Conservation (phyloP, 2,113 vertebrate species). For the Pseudolaguvia tuberculata region DNA sequence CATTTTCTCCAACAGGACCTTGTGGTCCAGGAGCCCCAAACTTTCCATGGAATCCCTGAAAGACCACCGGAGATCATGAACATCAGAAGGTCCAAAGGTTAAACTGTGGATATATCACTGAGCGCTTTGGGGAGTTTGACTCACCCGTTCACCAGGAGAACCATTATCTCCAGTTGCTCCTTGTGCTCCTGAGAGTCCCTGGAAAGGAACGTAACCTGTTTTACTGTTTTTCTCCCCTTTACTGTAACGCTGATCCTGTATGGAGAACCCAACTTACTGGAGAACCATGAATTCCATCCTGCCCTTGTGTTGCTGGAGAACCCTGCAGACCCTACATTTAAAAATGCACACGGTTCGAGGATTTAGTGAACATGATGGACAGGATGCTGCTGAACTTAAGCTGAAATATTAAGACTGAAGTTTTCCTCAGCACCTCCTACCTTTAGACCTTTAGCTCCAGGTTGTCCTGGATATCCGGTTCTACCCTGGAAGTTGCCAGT, state of each 20-base stretch:
- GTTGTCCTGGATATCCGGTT: slow-evolving; percentile 52
- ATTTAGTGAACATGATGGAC: background rate
- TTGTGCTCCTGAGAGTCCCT: slow-evolving; percentile 60
- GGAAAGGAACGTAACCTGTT: slow-evolving; percentile 13
- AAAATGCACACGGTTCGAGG: background rate
- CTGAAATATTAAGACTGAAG: background rate
- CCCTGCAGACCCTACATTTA: slow-evolving; percentile 61
- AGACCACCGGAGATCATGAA: slow-evolving; percentile 3
- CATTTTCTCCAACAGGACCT: slow-evolving; percentile 65
- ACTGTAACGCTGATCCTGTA: background rate
- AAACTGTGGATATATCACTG: background rate
- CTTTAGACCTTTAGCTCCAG: slow-evolving; percentile 66
- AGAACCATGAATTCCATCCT: slow-evolving; percentile 60
- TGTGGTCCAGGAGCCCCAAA: slow-evolving; percentile 60
- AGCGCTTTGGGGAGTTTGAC: background rate
- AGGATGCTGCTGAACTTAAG: background rate
- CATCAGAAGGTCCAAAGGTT: too few relatives aligned
- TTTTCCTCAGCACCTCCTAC: slow-evolving; percentile 43
- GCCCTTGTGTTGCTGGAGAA: slow-evolving; percentile 57
- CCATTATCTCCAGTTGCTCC: slow-evolving; percentile 58
- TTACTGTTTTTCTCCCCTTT: background rate
- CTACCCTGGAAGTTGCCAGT: slow-evolving; percentile 57
- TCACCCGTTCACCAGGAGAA: slow-evolving; percentile 56
- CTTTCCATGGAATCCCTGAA: slow-evolving; percentile 65
- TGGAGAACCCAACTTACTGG: slow-evolving; percentile 51